Conservation (phyloP, 2,888 invertebrate species). For the Caenorhabditis sp. region DNA sequence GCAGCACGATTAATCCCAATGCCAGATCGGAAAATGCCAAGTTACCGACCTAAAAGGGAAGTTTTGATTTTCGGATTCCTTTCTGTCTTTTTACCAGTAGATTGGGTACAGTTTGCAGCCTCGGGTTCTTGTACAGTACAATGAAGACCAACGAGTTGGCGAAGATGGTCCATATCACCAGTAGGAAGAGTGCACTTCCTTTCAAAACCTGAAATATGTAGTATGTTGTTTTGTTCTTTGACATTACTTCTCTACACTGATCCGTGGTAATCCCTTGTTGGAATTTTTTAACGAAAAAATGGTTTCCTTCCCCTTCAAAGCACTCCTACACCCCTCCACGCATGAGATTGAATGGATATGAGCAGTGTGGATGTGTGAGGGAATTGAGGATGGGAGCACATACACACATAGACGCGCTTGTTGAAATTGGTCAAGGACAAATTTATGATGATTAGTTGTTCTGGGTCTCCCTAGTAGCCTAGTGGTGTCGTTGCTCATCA, state of each 20-base stretch:
- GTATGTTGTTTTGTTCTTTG: background rate
- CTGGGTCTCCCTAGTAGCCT: slow-evolving; percentile 52
- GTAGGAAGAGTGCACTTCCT: slow-evolving; percentile 80
- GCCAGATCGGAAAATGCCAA: slow-evolving; percentile 85
- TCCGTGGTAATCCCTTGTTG: slow-evolving; percentile 11
- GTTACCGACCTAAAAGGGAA: slow-evolving; percentile 83
- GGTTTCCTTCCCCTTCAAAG: background rate
- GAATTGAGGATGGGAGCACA: slow-evolving; percentile 19
- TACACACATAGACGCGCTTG: slow-evolving; percentile 33
- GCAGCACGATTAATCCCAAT: slow-evolving; percentile 84
- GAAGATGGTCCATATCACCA: slow-evolving; percentile 82
- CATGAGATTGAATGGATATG: slow-evolving; percentile 56
- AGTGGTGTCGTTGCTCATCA: slow-evolving; percentile 42
- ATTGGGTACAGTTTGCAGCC: slow-evolving; percentile 84
- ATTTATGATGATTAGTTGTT: slow-evolving; percentile 66
- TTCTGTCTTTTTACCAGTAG: slow-evolving; percentile 84
- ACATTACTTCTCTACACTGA: background rate
- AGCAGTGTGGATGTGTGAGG: slow-evolving; percentile 21
- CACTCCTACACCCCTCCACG: slow-evolving; percentile 4
- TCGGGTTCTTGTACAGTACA: slow-evolving; percentile 83
- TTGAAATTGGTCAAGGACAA: slow-evolving; percentile 52
- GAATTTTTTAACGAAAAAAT: slow-evolving; percentile 12
- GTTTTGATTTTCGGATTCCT: background rate
- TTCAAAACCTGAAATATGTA: slow-evolving; percentile 76
- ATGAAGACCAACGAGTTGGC: slow-evolving; percentile 83